Percentiles rank a stretch among this genome's conserved stretches.
Evolutionary conservation across 2,113 vertebrate genomes (phyloP).

Genomic region (Phasianus colchicus): DNA sequence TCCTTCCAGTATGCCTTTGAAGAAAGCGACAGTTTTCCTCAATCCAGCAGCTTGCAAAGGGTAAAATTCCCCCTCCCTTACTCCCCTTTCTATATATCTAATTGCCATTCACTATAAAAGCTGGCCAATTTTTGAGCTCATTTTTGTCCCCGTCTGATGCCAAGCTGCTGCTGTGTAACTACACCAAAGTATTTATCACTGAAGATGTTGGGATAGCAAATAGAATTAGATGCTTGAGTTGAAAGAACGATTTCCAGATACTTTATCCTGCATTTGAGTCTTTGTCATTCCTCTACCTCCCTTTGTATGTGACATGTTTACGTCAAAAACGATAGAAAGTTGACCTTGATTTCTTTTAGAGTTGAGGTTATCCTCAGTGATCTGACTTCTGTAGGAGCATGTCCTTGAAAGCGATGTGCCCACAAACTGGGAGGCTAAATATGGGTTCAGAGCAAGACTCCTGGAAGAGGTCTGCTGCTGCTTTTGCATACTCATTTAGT

Average conservation of each 20-base stretch:
- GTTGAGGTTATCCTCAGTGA: background rate
- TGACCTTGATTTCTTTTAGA: constrained; percentile 24
- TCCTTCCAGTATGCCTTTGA: constrained; percentile 82
- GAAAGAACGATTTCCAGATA: background rate
- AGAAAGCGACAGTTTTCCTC: constrained; percentile 95
- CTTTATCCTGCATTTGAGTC: background rate
- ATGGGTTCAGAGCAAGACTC: background rate
- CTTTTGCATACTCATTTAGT: background rate
- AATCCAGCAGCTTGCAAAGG: constrained; percentile 94
- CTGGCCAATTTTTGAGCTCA: background rate
- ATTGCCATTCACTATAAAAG: background rate
- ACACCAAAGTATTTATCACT: background rate
- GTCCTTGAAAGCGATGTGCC: constrained; percentile 38
- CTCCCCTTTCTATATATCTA: background rate
- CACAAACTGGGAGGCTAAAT: constrained; percentile 22
- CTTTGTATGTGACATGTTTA: background rate
- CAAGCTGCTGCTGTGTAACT: constrained; percentile 13
- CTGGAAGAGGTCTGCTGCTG: background rate
- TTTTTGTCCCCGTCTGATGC: constrained; percentile 34
- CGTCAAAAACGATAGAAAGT: background rate
- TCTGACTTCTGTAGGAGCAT: background rate
- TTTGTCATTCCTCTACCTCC: background rate
- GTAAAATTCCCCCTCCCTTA: constrained; percentile 69
- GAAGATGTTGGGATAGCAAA: background rate
- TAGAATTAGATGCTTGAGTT: background rate